Evolutionary conservation across 92 coral and sea anemone species (phyloP).

Genomic region (Micromussa lordhowensis): DNA sequence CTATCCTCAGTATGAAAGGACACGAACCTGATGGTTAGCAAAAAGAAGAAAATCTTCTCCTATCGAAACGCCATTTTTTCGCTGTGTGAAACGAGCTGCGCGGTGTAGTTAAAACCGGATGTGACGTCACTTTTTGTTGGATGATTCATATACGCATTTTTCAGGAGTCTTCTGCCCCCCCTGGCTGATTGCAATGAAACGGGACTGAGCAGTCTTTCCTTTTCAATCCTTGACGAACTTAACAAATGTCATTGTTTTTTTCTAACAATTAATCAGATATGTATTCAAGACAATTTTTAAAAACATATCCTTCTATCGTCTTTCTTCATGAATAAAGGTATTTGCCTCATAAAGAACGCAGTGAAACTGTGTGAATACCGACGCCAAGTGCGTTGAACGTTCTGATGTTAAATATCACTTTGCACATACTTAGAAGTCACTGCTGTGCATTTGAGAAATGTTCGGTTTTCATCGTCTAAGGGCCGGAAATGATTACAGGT

Average conservation of each 20-base stretch:
- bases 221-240: neutral
- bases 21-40: too few species aligned
- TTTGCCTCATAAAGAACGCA: neutral
- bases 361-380: neutral
- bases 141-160: too few species aligned
- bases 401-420: neutral
- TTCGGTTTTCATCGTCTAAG: neutral
- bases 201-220: neutral
- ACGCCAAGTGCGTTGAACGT: neutral
- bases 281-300: too few species aligned
- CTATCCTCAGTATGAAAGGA: too few species aligned
- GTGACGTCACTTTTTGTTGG: too few species aligned
- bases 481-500: neutral
- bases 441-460: neutral
- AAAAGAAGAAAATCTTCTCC: too few species aligned
- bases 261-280: neutral
- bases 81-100: too few species aligned
- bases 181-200: neutral
- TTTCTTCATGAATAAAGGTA: neutral
- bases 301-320: neutral
- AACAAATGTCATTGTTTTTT: neutral
- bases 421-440: neutral
- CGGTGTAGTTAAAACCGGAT: too few species aligned
- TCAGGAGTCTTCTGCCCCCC: too few species aligned
- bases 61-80: too few species aligned